These are phyloP conservation scores for Fistularia tabacaria DNA, from an alignment of 2,797 vertebrate species.

Conservation along the genomic window DNA sequence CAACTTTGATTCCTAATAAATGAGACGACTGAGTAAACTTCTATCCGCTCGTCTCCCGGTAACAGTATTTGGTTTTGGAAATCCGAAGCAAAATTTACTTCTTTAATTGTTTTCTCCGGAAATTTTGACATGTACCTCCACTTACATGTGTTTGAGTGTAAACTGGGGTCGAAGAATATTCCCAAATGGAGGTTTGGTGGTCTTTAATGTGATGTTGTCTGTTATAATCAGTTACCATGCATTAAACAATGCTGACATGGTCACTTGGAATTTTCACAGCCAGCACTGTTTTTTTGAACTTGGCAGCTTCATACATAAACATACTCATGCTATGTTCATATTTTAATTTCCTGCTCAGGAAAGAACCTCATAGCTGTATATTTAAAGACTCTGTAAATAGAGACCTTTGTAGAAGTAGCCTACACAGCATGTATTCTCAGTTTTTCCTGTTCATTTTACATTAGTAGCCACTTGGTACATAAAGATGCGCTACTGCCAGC, in stretches of 20 bases:
- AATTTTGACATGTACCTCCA: constrained; percentile 20
- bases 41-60: constrained; percentile 27
- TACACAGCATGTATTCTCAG: constrained; percentile 73
- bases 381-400: constrained; percentile 76
- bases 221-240: constrained; percentile 18
- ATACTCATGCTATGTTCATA: constrained; percentile 43
- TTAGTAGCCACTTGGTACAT: constrained; percentile 47
- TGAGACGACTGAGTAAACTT: constrained; percentile 44
- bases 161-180: constrained; percentile 1
- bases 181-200: constrained; percentile 9
- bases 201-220: constrained; percentile 20
- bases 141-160: constrained; percentile 12
- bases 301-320: constrained; percentile 56
- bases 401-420: constrained; percentile 75
- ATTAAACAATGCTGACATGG: constrained; percentile 25
- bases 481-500: constrained; percentile 34
- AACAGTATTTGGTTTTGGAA: constrained; percentile 38
- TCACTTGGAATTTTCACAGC: constrained; percentile 25
- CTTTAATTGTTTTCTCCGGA: constrained; percentile 14
- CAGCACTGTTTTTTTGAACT: constrained; percentile 31
- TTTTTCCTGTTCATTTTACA: constrained; percentile 57
- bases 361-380: constrained; percentile 63
- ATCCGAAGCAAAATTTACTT: constrained; percentile 27
- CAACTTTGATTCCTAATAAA: constrained; percentile 48
- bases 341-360: constrained; percentile 65